These are phyloP conservation scores for Macrocentrus cingulum DNA, from an alignment of 1,140 invertebrate genomes.

Conservation along the genomic window DNA sequence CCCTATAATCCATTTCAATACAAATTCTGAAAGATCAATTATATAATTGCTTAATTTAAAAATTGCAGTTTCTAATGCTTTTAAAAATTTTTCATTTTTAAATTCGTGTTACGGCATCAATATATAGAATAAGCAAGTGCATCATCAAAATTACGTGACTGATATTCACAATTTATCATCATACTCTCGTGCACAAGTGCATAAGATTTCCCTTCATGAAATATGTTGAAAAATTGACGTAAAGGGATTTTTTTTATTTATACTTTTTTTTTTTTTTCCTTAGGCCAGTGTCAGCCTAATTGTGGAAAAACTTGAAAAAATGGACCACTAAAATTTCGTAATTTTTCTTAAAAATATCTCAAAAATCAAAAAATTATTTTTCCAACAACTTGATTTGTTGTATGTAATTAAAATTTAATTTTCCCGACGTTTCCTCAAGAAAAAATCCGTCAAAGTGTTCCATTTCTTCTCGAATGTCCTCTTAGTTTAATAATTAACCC, in stretches of 20 bases:
- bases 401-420: too few species aligned
- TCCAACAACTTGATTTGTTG: too few species aligned
- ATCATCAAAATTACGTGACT: not conserved
- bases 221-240: slow-evolving; percentile 47
- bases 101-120: not conserved
- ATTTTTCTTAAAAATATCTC: too few species aligned
- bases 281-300: slow-evolving; percentile 35
- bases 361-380: too few species aligned
- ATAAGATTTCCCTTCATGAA: not conserved
- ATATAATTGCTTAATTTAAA: not conserved
- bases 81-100: not conserved
- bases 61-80: slow-evolving; percentile 6
- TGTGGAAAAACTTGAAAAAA: too few species aligned
- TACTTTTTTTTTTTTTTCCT: slow-evolving; percentile 28
- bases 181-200: not conserved
- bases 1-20: not conserved
- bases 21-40: not conserved
- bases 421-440: too few species aligned
- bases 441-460: too few species aligned
- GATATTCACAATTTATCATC: slow-evolving; percentile 9
- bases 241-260: slow-evolving; percentile 38
- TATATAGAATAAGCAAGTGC: not conserved
- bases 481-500: too few species aligned
- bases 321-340: too few species aligned
- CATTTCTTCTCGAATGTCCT: too few species aligned